Percentiles rank a stretch among this genome's conserved stretches.
Evolutionary conservation across 1,140 invertebrate genomes (phyloP).

Genomic region (Pseudoatta argentina): DNA sequence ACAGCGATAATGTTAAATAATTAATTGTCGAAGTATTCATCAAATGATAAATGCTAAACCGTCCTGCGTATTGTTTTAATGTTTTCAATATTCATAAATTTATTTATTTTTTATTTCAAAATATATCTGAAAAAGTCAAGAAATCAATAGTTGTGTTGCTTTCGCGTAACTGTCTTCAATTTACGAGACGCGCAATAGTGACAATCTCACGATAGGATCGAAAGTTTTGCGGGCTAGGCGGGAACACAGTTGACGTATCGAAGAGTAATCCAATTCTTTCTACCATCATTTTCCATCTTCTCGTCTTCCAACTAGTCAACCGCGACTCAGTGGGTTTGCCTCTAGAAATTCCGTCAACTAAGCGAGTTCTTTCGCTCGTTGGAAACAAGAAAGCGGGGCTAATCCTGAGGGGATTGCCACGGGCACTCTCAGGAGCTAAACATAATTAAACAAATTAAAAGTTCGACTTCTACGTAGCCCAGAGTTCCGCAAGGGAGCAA

Average conservation of each 20-base stretch:
- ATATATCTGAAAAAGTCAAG: background rate
- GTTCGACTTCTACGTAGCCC: background rate
- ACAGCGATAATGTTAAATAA: background rate
- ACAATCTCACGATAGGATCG: conserved; percentile 29
- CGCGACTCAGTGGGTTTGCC: conserved; percentile 1
- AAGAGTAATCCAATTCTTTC: conserved; percentile 48
- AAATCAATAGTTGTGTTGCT: conserved; percentile 15
- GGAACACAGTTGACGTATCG: background rate
- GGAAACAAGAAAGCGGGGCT: conserved; percentile 38
- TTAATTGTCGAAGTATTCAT: background rate
- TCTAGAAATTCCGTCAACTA: conserved; percentile 54
- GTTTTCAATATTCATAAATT: background rate
- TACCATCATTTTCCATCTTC: conserved; percentile 47
- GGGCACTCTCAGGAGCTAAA: conserved; percentile 27
- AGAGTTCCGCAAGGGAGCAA: background rate
- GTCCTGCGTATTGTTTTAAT: background rate
- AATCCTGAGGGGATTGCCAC: conserved; percentile 53
- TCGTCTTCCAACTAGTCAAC: conserved; percentile 47
- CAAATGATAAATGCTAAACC: background rate
- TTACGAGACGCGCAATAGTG: conserved; percentile 13
- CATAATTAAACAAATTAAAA: conserved; percentile 61
- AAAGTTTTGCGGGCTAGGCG: conserved; percentile 28
- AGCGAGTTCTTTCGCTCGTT: conserved; percentile 40
- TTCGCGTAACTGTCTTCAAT: conserved; percentile 4
- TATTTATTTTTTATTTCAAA: background rate